A percentile compares a stretch with the other conserved stretches of the same genome.
Conservation (phyloP, 2,113 vertebrate genomes). For the Pteruthius melanotis region DNA sequence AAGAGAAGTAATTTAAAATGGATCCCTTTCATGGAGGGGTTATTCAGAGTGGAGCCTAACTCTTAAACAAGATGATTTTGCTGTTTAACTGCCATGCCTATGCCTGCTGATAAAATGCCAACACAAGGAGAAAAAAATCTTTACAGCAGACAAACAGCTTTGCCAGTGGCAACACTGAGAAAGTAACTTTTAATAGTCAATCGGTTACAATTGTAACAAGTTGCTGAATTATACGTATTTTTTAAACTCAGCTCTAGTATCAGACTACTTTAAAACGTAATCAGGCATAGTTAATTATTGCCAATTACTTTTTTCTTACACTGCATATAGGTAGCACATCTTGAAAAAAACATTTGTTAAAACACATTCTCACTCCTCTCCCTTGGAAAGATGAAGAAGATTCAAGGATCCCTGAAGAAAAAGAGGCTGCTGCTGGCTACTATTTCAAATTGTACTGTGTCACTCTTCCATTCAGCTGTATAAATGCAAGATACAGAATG, state of each 20-base stretch:
- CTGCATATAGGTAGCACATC: background rate
- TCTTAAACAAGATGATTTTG: background rate
- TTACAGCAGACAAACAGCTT: background rate
- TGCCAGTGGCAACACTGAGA: background rate
- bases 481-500: background rate
- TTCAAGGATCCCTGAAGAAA: background rate
- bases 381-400: background rate
- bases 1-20: slow-evolving; percentile 18
- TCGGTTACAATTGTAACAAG: background rate
- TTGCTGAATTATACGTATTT: background rate
- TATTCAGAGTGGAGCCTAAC: background rate
- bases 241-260: background rate
- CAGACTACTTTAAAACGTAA: background rate
- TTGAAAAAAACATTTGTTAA: background rate
- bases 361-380: background rate
- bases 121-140: background rate
- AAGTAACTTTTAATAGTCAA: slow-evolving; percentile 12
- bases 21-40: background rate
- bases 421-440: background rate
- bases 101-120: background rate
- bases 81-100: background rate
- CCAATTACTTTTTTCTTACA: slow-evolving; percentile 13
- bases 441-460: background rate
- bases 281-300: background rate
- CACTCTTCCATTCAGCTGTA: background rate